Percentiles rank a stretch among this genome's conserved stretches.
Conservation (phyloP, 2,888 invertebrate species). For the Papilio protenor region DNA sequence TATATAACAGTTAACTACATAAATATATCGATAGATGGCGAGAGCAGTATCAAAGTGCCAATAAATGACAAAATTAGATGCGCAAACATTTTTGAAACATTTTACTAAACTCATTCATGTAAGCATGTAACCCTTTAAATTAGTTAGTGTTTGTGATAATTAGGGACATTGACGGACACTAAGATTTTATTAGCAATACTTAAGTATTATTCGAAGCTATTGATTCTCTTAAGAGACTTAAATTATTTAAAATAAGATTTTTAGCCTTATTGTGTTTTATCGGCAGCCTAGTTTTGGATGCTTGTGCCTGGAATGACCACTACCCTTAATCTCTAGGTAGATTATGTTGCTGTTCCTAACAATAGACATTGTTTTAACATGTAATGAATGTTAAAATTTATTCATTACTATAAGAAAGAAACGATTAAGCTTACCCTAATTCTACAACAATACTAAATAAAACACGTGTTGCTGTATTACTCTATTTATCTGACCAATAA, state of each 20-base stretch:
- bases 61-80: background rate
- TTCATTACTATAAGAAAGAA: background rate
- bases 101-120: background rate
- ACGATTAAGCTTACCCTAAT: background rate
- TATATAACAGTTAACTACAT: background rate
- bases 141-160: background rate
- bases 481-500: conserved; percentile 36
- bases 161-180: background rate
- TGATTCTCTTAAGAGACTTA: background rate
- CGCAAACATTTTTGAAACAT: background rate
- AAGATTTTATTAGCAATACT: background rate
- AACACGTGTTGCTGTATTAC: conserved; percentile 17
- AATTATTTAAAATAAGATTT: background rate
- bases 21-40: conserved; percentile 3
- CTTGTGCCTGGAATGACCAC: too few relatives aligned
- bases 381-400: too few relatives aligned
- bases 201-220: background rate
- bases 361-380: too few relatives aligned
- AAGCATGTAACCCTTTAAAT: background rate
- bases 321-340: too few relatives aligned
- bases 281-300: too few relatives aligned
- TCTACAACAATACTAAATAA: background rate
- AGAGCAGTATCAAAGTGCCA: background rate
- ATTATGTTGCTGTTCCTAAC: too few relatives aligned
- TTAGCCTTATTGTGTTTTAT: background rate